Conservation (phyloP, 2,888 invertebrate species). For the Thyatira batis region DNA sequence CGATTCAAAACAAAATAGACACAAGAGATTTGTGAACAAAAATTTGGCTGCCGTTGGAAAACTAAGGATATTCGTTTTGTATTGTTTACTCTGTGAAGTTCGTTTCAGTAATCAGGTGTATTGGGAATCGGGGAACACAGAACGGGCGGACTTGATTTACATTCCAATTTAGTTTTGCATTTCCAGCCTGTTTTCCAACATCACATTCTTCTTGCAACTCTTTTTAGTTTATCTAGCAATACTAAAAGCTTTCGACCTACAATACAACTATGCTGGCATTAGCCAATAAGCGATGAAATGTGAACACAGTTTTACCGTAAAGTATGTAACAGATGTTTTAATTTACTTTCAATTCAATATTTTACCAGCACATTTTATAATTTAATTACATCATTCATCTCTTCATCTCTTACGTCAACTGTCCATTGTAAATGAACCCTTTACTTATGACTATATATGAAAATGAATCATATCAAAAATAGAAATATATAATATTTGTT, state of each 20-base stretch:
- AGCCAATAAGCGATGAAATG: background rate
- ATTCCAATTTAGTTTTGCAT: conserved; percentile 71
- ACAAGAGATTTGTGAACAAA: conserved; percentile 17
- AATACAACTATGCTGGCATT: background rate
- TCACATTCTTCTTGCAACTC: conserved; percentile 39
- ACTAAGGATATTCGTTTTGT: conserved; percentile 31
- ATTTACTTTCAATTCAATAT: no score
- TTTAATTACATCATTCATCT: no score
- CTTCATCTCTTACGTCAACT: no score
- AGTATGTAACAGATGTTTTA: no score
- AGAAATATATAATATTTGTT: no score
- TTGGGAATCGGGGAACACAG: conserved; percentile 57
- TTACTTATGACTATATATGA: no score
- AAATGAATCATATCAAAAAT: no score
- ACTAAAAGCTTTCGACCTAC: conserved; percentile 27
- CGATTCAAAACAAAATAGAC: conserved; percentile 4
- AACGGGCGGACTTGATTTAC: conserved; percentile 72
- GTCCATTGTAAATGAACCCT: no score
- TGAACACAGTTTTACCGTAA: background rate
- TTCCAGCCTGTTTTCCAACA: conserved; percentile 51
- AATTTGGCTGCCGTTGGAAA: conserved; percentile 21
- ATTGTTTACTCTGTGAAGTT: conserved; percentile 44
- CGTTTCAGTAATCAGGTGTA: conserved; percentile 67
- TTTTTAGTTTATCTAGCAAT: conserved; percentile 30
- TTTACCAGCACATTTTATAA: no score